Base-by-base conservation (phyloP, 1,140 invertebrate genomes). In the Parapsyche elsis region DNA sequence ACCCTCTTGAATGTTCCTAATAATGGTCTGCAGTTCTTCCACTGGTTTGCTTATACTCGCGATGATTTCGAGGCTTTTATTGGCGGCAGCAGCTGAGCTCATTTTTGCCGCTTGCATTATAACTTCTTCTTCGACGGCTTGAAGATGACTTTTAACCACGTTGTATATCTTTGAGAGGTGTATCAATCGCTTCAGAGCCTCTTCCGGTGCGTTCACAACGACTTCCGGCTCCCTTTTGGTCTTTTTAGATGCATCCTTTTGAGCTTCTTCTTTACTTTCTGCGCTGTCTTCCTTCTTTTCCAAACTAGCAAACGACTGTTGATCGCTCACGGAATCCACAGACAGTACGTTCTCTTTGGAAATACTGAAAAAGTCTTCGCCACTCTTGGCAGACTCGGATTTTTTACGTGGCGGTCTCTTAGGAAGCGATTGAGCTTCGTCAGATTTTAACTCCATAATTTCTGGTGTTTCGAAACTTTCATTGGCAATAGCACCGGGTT, bases 21-120 rank as follows among this genome's bases (percentile, higher is more conserved):
- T 84, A 76, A 92, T 90, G 46, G 88, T 90, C 81, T 92, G 90
- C 30, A 94, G 91, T 85, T 93, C 91, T 80, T 88, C 90, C 14
- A 93, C 84, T 0, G 93, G 92, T 64, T 91, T 89, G n/a, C 90
- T 86, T 59, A 93, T 86, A 82, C 90, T 92, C 59, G 88, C 87
- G 14, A 93, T 89, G n/a, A 92, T 90, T 83, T 91, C 92, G 80
- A 93, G 87, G 84, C 92, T 93, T 81, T 90, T 89, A 80, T 91
- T 90, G 1, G 91, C 91, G 14, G 92, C 90, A 26, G 91, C 88
- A 9, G 90, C 88, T 0, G 91, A 91, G 84, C 91, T 90, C 90
- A 92, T 92, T 78, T 91, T 87, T 59, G 91, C 89, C 7, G 92
- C 91, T 85, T 92, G 91, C 16, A 90, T 85, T 73, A 91, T 85